Evolutionary conservation across 2,797 vertebrate genomes (phyloP), one percentile per base, ranked within the genome.

Genomic region (Falco biarmicus): DNA sequence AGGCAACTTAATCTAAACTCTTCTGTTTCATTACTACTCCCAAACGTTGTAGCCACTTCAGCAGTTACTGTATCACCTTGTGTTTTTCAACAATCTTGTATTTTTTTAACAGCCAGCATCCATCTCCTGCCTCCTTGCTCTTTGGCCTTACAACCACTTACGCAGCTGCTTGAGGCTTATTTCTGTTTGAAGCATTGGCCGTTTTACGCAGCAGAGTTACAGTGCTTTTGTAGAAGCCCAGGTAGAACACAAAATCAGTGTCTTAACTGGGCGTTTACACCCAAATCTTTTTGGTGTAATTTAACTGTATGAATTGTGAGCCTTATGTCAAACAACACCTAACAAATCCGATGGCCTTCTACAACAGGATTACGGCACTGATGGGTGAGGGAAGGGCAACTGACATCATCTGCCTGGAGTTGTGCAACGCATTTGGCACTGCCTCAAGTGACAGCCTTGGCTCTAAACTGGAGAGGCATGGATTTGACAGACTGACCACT

Each of bases 361-460:
- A 31, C 32, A 57, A 17, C 7, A 17, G 28, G 6, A 9, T 29
- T 21, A n/a, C 24, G 69, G 29, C 0, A 0, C 26, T 39, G 2
- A 2, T 2, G 20, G 37, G 14, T 31, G 45, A 70, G 22, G 9
- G 43, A 89, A 74, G 3, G 50, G 25, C 15, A 51, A 51, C 1
- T 57, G n/a, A 41, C n/a, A 74, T 34, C 56, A 69, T 7, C 37
- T 34, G 4, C 28, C 18, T 18, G 37, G 66, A 41, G 25, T 15
- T 63, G 14, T 6, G 6, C 22, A 43, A 37, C 37, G 31, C 34
- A 77, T 43, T 32, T 37, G 24, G 22, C 31, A 25, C 25, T 65
- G 66, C 25, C 41, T 37, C 34, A 68, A 34, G 26, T 15, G 39
- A 22, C 17, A 68, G 5, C 32, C 48, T 74, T 31, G 17, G 20